These are phyloP conservation scores for Hyles vespertilio DNA, from an alignment of 1,140 invertebrate species.

Conservation along the genomic window DNA sequence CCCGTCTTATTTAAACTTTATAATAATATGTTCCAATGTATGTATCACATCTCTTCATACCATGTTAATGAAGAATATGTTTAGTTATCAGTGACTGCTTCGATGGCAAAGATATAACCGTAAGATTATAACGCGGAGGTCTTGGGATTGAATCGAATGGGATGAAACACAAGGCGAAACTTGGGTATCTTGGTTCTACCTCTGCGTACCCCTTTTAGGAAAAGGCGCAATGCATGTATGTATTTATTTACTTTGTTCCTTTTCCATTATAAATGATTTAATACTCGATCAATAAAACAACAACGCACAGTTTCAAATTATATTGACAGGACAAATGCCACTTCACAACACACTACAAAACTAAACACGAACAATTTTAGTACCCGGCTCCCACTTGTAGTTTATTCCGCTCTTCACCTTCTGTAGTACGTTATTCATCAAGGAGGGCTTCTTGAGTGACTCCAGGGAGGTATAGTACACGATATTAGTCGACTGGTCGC, in stretches of 20 bases:
- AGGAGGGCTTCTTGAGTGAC: constrained; percentile 33
- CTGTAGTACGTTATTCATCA: not conserved
- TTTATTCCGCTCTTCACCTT: constrained; percentile 25
- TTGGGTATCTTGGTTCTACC: too few species aligned
- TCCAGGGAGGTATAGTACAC: constrained; percentile 47
- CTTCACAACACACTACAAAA: constrained; percentile 11
- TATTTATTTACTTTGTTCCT: not conserved
- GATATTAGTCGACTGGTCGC: constrained; percentile 49
- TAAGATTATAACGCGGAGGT: too few species aligned
- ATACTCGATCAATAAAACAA: not conserved
- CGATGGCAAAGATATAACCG: too few species aligned
- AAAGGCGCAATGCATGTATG: too few species aligned
- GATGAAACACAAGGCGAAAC: too few species aligned
- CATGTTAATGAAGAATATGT: too few species aligned
- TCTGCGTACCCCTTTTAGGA: too few species aligned
- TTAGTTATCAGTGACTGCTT: too few species aligned
- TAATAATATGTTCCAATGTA: too few species aligned
- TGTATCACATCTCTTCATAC: too few species aligned
- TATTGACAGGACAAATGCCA: constrained; percentile 19
- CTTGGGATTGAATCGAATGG: too few species aligned
- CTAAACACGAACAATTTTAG: constrained; percentile 42
- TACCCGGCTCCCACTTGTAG: constrained; percentile 59
- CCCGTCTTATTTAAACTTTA: too few species aligned
- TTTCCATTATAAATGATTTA: constrained; percentile 17
- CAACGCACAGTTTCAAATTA: not conserved